Conservation (phyloP, 2,888 invertebrate genomes). For the Campopleginae sp. region DNA sequence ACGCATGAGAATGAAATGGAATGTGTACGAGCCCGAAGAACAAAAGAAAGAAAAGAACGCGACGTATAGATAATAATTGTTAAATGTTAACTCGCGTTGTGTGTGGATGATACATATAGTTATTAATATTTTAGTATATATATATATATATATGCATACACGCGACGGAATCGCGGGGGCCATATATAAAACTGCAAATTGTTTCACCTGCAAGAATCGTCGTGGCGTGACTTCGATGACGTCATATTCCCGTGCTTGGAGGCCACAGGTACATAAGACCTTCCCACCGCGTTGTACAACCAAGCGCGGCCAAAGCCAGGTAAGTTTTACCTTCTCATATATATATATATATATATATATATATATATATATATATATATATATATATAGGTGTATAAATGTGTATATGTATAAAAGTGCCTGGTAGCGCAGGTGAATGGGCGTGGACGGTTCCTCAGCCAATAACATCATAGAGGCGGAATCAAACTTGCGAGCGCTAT, state of each 20-base stretch:
- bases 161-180: slow-evolving; percentile 20
- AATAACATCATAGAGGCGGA: slow-evolving; percentile 81
- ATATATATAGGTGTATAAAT: background rate
- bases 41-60: slow-evolving; percentile 1
- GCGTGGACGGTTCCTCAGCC: slow-evolving; percentile 79
- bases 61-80: background rate
- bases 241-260: slow-evolving; percentile 75
- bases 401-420: slow-evolving; percentile 53
- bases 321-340: slow-evolving; percentile 19
- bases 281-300: slow-evolving; percentile 71
- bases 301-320: slow-evolving; percentile 27
- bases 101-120: background rate
- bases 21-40: slow-evolving; percentile 10
- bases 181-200: slow-evolving; percentile 58
- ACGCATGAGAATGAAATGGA: slow-evolving; percentile 7
- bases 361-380: slow-evolving; percentile 5
- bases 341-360: background rate
- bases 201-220: slow-evolving; percentile 73
- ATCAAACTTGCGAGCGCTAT: slow-evolving; percentile 79
- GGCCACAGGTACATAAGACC: slow-evolving; percentile 70
- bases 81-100: slow-evolving; percentile 52
- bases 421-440: slow-evolving; percentile 80
- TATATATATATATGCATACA: background rate
- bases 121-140: background rate
- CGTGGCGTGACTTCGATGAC: slow-evolving; percentile 79